Base-by-base conservation (phyloP, 2,113 vertebrate species). In the Oreamnos americanus region DNA sequence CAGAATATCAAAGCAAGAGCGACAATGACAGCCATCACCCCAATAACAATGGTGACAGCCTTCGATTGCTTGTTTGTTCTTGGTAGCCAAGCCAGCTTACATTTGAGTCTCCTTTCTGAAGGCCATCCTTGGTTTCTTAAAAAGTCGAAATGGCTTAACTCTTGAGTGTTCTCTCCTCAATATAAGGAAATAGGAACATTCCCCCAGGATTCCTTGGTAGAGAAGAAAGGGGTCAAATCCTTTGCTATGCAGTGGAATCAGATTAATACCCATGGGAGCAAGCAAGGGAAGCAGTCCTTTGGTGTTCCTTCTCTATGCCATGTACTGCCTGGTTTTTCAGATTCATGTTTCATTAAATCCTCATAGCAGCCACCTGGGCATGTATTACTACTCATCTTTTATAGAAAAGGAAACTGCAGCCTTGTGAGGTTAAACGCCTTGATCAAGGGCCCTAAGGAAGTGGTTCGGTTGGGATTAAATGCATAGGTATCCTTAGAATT, bases 381-480 rank as follows among this genome's bases (percentile, higher is more conserved):
- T 36, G 21, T 33, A 13, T 49, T 14, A 71, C 12, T 30, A 28
- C 21, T 81, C 36, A 74, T 15, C 6, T 25, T 67, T 39, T 30
- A 26, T 13, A 90, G 64, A 84, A 2, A 55, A 95, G 71, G 74
- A 43, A 81, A 21, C 11, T n/a, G 36, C 60, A 45, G 14, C 4
- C 14, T 2, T 4, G 1, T 2, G 2, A 60, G 15, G 8, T 51
- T 78, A 19, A 51, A 25, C 10, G 19, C 39, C 10, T 6, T 13
- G 28, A 33, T 51, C 39, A 9, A 62, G 19, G 39, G 47, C 28
- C 9, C 30, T 78, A 2, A 39, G 17, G 49, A 82, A n/a, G 49
- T n/a, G 19, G 14, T 10, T 30, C n/a, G 17, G 16, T 30, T 21
- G 49, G 28, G 26, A 12, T 57, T 85, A 55, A 92, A n/a, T 5